Evolutionary conservation across 2,888 invertebrate genomes (phyloP).

Genomic region (Tetramorium bicarinatum): DNA sequence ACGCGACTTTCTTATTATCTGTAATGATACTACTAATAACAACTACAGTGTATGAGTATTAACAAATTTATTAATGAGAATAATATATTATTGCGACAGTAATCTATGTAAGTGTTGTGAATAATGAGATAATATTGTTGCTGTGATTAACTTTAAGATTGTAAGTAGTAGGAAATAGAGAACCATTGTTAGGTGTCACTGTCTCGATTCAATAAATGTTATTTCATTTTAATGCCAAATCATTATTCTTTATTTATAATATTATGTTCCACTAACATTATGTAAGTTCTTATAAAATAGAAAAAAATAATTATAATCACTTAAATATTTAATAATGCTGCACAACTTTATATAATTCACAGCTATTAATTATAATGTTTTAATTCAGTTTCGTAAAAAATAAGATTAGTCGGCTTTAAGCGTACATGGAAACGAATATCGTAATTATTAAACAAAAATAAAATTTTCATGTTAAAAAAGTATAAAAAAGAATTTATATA

Average conservation of each 20-base stretch:
- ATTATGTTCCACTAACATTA: conserved; percentile 3
- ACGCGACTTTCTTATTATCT: conserved; percentile 76
- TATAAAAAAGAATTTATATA: neutral
- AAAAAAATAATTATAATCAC: neutral
- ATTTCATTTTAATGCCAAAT: conserved; percentile 84
- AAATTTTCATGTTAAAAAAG: neutral
- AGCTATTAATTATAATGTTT: neutral
- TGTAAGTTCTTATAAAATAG: neutral
- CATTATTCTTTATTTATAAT: conserved; percentile 55
- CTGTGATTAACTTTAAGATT: conserved; percentile 87
- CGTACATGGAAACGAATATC: neutral
- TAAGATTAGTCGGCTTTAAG: neutral
- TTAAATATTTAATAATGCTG: conserved; percentile 9
- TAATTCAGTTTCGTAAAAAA: neutral
- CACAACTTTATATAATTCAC: conserved; percentile 12
- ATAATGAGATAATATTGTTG: conserved; percentile 87
- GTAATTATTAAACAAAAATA: neutral
- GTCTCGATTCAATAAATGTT: conserved; percentile 86
- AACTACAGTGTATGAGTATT: conserved; percentile 83
- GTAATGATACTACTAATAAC: conserved; percentile 81
- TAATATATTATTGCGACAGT: conserved; percentile 86
- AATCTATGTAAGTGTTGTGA: conserved; percentile 87
- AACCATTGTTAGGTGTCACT: conserved; percentile 86
- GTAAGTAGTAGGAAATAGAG: conserved; percentile 85
- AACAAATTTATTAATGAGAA: conserved; percentile 84